Percentiles rank a stretch among this genome's conserved stretches.
Evolutionary conservation across 1,140 invertebrate species (phyloP).

Genomic region (Euwallacea fornicatus): DNA sequence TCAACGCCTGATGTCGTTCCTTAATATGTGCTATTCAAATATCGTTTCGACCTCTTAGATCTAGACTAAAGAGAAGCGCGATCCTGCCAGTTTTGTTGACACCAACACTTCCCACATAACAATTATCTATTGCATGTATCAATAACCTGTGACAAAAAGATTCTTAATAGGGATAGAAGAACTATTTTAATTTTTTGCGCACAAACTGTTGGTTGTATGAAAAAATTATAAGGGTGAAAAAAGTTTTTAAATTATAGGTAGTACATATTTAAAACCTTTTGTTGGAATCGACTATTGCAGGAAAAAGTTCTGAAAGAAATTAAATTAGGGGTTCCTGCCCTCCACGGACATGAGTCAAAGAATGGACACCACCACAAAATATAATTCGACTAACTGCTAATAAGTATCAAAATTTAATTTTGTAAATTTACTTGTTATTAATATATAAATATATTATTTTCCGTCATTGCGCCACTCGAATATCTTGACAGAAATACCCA

Average conservation of each 20-base stretch:
- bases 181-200: neutral
- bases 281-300: neutral
- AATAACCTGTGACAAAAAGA: neutral
- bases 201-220: neutral
- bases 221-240: neutral
- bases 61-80: too few species aligned
- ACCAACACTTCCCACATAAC: neutral
- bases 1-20: too few species aligned
- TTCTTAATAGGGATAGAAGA: neutral
- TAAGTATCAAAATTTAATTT: neutral
- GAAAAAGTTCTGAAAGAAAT: slow-evolving; percentile 9
- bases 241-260: neutral
- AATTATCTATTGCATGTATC: neutral
- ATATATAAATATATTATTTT: too few species aligned
- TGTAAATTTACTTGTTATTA: too few species aligned
- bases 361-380: neutral
- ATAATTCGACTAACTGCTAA: neutral
- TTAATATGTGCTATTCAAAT: too few species aligned
- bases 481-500: too few species aligned
- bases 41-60: too few species aligned
- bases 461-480: neutral
- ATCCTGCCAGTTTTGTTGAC: neutral
- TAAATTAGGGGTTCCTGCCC: neutral
- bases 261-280: neutral
- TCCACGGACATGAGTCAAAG: neutral